Evolutionary conservation across 2,888 invertebrate genomes (phyloP).

Genomic region (Hanleya hanleyi): DNA sequence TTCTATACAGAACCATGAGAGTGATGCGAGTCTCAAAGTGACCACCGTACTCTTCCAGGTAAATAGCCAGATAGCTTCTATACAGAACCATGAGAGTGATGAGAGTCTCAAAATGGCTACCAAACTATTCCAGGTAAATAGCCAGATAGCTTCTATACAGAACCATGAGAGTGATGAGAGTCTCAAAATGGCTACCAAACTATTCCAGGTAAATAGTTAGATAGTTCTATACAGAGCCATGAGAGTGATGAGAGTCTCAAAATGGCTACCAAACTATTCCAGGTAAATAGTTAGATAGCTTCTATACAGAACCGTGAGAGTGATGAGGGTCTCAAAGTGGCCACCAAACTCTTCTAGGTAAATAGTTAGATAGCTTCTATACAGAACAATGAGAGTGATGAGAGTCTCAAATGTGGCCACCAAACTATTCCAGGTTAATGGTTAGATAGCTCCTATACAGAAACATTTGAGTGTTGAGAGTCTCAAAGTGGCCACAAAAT

Average conservation of each 20-base stretch:
- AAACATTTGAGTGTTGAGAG: slow-evolving; percentile 93
- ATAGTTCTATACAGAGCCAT: slow-evolving; percentile 85
- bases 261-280: slow-evolving; percentile 91
- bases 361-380: slow-evolving; percentile 78
- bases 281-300: slow-evolving; percentile 87
- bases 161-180: slow-evolving; percentile 93
- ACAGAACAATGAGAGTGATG: slow-evolving; percentile 91
- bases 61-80: slow-evolving; percentile 85
- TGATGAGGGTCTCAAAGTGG: slow-evolving; percentile 94
- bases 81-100: slow-evolving; percentile 90
- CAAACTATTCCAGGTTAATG: slow-evolving; percentile 89
- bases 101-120: slow-evolving; percentile 94
- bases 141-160: slow-evolving; percentile 88
- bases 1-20: slow-evolving; percentile 87
- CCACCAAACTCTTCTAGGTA: slow-evolving; percentile 93
- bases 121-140: slow-evolving; percentile 89
- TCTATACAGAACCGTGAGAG: slow-evolving; percentile 88
- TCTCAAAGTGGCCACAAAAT: slow-evolving; percentile 91
- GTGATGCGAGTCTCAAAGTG: slow-evolving; percentile 93
- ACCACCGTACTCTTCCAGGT: slow-evolving; percentile 95
- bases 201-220: slow-evolving; percentile 87
- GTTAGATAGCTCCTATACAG: slow-evolving; percentile 88
- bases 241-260: slow-evolving; percentile 96
- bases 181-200: slow-evolving; percentile 91
- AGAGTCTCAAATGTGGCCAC: slow-evolving; percentile 94